Conservation (phyloP, 1,140 invertebrate species). For the Drosophila ercepeae region DNA sequence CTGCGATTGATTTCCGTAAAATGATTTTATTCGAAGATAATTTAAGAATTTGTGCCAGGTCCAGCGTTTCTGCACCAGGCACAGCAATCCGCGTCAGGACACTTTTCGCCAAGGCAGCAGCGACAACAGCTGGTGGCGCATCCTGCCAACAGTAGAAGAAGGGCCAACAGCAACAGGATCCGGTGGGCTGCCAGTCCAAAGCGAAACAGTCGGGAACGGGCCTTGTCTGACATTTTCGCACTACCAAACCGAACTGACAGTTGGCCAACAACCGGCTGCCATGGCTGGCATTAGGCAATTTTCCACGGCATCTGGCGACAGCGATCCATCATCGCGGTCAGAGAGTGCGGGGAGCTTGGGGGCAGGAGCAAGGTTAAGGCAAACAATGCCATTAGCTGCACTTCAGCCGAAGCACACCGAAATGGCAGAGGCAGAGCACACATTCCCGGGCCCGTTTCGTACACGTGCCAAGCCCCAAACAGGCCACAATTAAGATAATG, state of each 20-base stretch:
- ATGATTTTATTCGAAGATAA: too few species aligned
- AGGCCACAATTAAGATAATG: constrained; percentile 73
- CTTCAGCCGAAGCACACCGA: constrained; percentile 23
- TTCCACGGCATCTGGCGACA: constrained; percentile 17
- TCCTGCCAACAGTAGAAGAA: constrained; percentile 3
- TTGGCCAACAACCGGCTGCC: not conserved
- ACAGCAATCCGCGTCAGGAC: not conserved
- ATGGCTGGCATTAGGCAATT: constrained; percentile 24
- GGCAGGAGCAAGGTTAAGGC: not conserved
- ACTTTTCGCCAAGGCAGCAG: not conserved
- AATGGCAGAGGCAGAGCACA: constrained; percentile 25
- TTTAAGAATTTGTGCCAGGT: too few species aligned
- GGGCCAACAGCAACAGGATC: not conserved
- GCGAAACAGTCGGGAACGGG: not conserved
- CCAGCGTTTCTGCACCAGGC: not conserved
- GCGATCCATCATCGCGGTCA: constrained; percentile 34
- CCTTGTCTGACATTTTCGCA: constrained; percentile 13
- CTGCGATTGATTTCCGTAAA: not conserved
- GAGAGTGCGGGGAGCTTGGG: not conserved
- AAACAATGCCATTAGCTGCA: constrained; percentile 47
- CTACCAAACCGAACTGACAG: constrained; percentile 5
- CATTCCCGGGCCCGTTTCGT: not conserved
- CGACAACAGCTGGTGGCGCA: not conserved
- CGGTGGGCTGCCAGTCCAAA: not conserved
- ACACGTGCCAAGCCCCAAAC: constrained; percentile 43